Conservation (phyloP, 2,113 vertebrate species). For the Macroglossus sobrinus region DNA sequence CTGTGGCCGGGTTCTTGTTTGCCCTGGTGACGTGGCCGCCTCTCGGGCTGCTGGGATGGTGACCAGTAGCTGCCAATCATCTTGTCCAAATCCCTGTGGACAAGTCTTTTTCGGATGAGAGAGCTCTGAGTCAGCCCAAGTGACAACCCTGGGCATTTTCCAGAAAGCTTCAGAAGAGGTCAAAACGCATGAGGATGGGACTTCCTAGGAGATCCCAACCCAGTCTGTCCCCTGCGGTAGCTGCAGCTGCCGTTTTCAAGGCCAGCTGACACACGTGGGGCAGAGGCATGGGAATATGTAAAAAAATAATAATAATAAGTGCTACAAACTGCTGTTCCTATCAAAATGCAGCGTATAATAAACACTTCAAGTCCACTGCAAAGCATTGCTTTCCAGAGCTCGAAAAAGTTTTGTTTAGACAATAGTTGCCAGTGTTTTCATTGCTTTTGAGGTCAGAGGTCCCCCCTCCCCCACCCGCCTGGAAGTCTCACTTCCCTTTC, state of each 20-base stretch:
- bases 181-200: not conserved
- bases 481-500: not conserved
- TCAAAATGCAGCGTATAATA: not conserved
- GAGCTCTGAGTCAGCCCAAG: not conserved
- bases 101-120: not conserved
- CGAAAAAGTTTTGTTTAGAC: not conserved
- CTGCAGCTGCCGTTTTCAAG: not conserved
- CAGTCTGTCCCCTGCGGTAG: no score
- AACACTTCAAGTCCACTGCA: not conserved
- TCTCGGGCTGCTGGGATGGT: not conserved
- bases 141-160: not conserved
- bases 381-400: not conserved
- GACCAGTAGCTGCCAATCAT: not conserved
- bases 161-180: not conserved
- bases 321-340: not conserved
- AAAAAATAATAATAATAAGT: no score
- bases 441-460: not conserved
- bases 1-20: not conserved
- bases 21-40: rapidly evolving
- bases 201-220: not conserved
- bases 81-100: not conserved
- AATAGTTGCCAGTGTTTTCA: not conserved
- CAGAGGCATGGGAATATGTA: not conserved
- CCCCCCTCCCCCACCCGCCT: not conserved
- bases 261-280: rapidly evolving